Conservation (phyloP, 1,140 invertebrate genomes). For the Onthophagus taurus region DNA sequence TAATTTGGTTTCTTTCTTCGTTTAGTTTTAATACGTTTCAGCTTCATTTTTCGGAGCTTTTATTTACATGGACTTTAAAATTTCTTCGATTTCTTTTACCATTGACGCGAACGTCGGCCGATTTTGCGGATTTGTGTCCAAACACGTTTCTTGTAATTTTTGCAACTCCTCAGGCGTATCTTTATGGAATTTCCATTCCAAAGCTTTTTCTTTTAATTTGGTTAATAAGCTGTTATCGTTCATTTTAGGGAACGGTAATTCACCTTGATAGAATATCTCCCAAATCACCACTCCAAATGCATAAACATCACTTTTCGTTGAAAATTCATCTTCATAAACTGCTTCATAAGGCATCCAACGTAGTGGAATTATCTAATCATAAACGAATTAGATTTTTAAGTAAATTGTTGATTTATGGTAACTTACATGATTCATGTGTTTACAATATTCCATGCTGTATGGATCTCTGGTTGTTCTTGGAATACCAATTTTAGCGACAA, state of each 20-base stretch:
- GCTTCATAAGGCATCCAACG: slow-evolving; percentile 85
- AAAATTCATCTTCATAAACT: slow-evolving; percentile 82
- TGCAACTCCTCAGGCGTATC: slow-evolving; percentile 53
- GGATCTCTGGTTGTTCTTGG: slow-evolving; percentile 74
- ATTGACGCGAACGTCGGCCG: slow-evolving; percentile 31
- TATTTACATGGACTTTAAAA: slow-evolving; percentile 35
- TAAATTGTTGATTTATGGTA: slow-evolving; percentile 19
- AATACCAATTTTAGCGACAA: slow-evolving; percentile 76
- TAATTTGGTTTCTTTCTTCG: slow-evolving; percentile 19
- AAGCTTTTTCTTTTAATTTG: slow-evolving; percentile 53
- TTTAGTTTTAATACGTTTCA: slow-evolving; percentile 6
- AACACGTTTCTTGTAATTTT: slow-evolving; percentile 42
- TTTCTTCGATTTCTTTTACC: slow-evolving; percentile 27
- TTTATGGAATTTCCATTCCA: slow-evolving; percentile 56
- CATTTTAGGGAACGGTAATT: slow-evolving; percentile 74
- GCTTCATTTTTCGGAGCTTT: no score
- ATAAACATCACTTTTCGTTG: slow-evolving; percentile 90
- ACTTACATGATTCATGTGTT: slow-evolving; percentile 62
- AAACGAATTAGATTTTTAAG: not conserved
- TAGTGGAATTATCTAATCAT: slow-evolving; percentile 55
- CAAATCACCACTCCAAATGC: slow-evolving; percentile 82
- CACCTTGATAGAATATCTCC: slow-evolving; percentile 84
- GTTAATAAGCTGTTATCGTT: slow-evolving; percentile 67
- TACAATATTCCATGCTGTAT: slow-evolving; percentile 77
- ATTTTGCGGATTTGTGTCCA: slow-evolving; percentile 31